Conservation (phyloP, 2,888 invertebrate genomes). For the Drosophila lutescens region DNA sequence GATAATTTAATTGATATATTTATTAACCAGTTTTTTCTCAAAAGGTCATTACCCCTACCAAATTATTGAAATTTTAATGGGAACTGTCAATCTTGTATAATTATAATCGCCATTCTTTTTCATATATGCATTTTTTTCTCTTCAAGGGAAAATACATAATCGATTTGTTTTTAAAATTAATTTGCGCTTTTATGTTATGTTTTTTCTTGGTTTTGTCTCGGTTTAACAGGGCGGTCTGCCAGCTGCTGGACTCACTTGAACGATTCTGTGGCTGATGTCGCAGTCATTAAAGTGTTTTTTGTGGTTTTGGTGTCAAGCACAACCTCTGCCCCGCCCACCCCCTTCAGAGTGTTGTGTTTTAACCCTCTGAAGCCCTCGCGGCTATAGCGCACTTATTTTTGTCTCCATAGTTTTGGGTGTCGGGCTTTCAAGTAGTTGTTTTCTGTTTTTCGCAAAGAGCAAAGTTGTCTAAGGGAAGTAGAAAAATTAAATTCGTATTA, state of each 20-base stretch:
- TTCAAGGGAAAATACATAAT: background rate
- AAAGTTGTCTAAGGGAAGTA: background rate
- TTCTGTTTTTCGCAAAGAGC: background rate
- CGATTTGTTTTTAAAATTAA: constrained; percentile 1
- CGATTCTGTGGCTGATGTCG: constrained; percentile 36
- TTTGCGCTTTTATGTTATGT: constrained; percentile 8
- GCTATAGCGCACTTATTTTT: constrained; percentile 35
- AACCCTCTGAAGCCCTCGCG: constrained; percentile 11
- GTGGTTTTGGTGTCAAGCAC: constrained; percentile 64
- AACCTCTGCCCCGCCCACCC: constrained; percentile 20
- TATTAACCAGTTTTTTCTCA: background rate
- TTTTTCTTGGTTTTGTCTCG: constrained; percentile 3
- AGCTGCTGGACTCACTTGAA: constrained; percentile 26
- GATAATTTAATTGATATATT: background rate
- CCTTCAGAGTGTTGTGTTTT: constrained; percentile 22
- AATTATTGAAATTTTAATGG: background rate
- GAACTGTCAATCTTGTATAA: background rate
- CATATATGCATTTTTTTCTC: no score
- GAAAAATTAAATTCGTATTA: background rate
- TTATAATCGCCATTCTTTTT: no score
- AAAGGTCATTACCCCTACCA: background rate
- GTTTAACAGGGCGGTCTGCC: constrained; percentile 5
- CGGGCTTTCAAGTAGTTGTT: constrained; percentile 2
- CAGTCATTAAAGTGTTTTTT: constrained; percentile 49
- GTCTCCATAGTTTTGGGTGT: constrained; percentile 9